Conservation (phyloP, 2,797 vertebrate genomes). For the Anguilla pacifica region DNA sequence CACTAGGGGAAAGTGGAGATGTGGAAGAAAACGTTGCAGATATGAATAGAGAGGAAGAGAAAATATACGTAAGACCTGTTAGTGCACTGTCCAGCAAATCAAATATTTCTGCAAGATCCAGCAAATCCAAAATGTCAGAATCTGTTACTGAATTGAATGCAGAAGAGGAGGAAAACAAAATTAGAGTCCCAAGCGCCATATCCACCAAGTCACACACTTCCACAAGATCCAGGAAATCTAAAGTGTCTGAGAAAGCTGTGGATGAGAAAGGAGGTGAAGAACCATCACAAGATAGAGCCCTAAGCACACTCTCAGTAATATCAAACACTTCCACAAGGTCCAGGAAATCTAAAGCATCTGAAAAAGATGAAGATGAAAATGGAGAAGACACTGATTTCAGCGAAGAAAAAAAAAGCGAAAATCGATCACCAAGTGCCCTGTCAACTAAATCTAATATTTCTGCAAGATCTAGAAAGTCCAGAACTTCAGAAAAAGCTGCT, state of each 20-base stretch:
- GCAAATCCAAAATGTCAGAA: constrained; percentile 45
- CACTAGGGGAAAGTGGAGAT: too few species aligned
- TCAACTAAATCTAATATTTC: constrained; percentile 10
- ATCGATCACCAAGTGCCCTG: not conserved
- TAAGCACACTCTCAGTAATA: constrained; percentile 41
- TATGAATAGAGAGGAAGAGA: too few species aligned
- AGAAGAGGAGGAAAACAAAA: constrained; percentile 34
- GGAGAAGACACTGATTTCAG: not conserved
- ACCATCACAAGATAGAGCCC: not conserved
- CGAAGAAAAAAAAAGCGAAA: not conserved
- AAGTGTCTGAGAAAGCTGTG: constrained; percentile 8
- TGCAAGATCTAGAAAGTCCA: constrained; percentile 23
- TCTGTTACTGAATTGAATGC: constrained; percentile 6
- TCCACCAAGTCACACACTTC: constrained; percentile 3
- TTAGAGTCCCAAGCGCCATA: constrained; percentile 21
- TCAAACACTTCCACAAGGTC: constrained; percentile 54
- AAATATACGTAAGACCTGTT: too few species aligned
- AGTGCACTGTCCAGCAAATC: constrained; percentile 21
- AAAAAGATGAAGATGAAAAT: not conserved
- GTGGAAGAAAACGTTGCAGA: too few species aligned
- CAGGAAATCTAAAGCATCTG: constrained; percentile 3
- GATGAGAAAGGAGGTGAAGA: not conserved
- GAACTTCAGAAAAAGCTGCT: constrained; percentile 41
- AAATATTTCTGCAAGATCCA: constrained; percentile 44
- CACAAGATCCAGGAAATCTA: constrained; percentile 6